These are phyloP conservation scores for Sminthurinus signatus DNA, from an alignment of 1,140 invertebrate species.

Conservation along the genomic window DNA sequence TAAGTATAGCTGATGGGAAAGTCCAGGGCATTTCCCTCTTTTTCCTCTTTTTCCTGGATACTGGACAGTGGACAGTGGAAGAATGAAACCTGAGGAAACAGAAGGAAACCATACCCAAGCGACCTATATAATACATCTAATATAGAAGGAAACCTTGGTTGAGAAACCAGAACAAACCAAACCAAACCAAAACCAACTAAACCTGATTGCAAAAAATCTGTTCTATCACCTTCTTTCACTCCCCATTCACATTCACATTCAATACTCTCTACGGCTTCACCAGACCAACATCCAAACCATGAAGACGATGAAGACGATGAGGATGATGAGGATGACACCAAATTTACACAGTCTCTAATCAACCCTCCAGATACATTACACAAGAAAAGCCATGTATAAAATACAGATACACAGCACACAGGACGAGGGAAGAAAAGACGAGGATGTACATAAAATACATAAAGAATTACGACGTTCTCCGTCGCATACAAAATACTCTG, in stretches of 20 bases:
- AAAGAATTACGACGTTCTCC: too few species aligned
- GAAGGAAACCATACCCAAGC: slow-evolving; percentile 33
- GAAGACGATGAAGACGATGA: neutral
- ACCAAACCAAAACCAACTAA: slow-evolving; percentile 5
- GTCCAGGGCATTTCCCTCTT: too few species aligned
- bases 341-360: too few species aligned
- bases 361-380: neutral
- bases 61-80: too few species aligned
- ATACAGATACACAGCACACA: too few species aligned
- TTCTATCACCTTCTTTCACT: neutral
- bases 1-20: too few species aligned
- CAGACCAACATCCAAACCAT: neutral
- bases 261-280: neutral
- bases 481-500: too few species aligned
- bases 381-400: neutral
- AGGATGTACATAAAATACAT: too few species aligned
- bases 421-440: neutral
- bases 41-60: too few species aligned
- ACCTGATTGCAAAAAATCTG: slow-evolving; percentile 15
- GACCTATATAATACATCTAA: slow-evolving; percentile 27
- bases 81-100: neutral
- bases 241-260: neutral
- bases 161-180: slow-evolving; percentile 13
- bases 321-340: too few species aligned
- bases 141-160: too few species aligned